A percentile compares a stretch with the other conserved stretches of the same genome.
Conservation (phyloP, 92 coral and sea anemone species). For the Parazoanthus atlanticus region DNA sequence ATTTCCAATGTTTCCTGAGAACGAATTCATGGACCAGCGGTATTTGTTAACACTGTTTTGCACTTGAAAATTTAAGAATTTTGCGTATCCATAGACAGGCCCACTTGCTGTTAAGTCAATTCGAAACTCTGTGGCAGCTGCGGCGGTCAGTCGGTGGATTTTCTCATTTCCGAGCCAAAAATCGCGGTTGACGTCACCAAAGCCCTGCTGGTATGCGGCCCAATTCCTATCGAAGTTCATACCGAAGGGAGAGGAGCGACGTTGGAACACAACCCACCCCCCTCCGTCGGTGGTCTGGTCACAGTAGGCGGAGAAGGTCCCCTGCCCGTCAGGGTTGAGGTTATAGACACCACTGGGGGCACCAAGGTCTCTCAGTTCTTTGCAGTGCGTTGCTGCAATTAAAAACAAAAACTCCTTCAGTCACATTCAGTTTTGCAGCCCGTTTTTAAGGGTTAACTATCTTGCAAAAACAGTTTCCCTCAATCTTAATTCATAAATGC, state of each 20-base stretch:
- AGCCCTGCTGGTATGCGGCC: too few species aligned
- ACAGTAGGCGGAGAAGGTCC: too few species aligned
- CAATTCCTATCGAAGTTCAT: neutral
- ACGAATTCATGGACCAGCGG: slow-evolving; percentile 4
- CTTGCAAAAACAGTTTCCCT: too few species aligned
- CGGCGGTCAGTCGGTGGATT: neutral
- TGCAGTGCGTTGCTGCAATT: neutral
- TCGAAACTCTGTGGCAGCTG: neutral
- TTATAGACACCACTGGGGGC: neutral
- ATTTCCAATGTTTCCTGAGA: slow-evolving; percentile 11
- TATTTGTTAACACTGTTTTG: neutral
- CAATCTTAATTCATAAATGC: too few species aligned
- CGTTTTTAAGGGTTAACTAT: too few species aligned
- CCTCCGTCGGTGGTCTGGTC: too few species aligned
- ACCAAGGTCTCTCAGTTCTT: neutral
- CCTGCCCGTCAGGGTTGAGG: neutral
- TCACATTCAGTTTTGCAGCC: too few species aligned
- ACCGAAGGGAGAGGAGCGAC: neutral
- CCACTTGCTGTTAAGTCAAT: neutral
- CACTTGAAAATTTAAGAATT: too few species aligned
- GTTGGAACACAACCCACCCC: neutral
- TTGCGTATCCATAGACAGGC: too few species aligned
- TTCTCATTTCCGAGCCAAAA: neutral
- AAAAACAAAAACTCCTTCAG: too few species aligned
- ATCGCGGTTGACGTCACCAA: neutral